phyloP scores from a whole-genome alignment of 2,797 vertebrate species.

The Micrastur ruficollis region DNA sequence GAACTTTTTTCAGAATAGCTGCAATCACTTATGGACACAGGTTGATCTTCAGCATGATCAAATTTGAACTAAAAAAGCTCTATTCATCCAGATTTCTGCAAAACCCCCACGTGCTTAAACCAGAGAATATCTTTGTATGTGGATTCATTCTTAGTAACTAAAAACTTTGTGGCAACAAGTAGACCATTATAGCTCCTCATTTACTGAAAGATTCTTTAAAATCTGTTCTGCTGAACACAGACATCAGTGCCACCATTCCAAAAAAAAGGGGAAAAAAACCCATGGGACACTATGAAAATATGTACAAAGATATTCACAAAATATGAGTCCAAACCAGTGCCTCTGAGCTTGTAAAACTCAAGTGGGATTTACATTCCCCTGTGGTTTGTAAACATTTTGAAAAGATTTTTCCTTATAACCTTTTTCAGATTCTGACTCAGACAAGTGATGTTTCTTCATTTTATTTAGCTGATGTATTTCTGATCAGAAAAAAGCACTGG shows the following conservation, averaged over 20 bases:
- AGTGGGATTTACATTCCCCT: not conserved
- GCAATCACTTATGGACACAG: not conserved
- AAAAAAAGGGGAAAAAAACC: not conserved
- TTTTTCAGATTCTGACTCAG: not conserved
- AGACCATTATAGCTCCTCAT: not conserved
- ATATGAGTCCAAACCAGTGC: not conserved
- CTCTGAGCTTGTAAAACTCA: not conserved
- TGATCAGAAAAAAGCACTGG: not conserved
- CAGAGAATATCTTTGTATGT: not conserved
- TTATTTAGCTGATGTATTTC: not conserved
- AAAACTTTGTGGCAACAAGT: not conserved
- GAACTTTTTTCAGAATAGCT: not conserved
- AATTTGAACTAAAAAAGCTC: not conserved
- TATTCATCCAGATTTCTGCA: not conserved
- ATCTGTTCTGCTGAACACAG: not conserved
- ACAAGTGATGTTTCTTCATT: not conserved
- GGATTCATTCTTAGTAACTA: not conserved
- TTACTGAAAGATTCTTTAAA: not conserved
- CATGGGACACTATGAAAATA: not conserved
- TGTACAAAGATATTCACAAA: not conserved
- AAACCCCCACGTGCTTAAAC: not conserved
- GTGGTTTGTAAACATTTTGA: not conserved
- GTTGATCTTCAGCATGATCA: not conserved
- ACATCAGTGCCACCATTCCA: not conserved
- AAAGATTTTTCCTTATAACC: not conserved